A percentile compares a stretch with the other conserved stretches of the same genome.
These are phyloP conservation scores for Paradisaea rubra DNA, from an alignment of 2,113 vertebrate species.

Conservation along the genomic window DNA sequence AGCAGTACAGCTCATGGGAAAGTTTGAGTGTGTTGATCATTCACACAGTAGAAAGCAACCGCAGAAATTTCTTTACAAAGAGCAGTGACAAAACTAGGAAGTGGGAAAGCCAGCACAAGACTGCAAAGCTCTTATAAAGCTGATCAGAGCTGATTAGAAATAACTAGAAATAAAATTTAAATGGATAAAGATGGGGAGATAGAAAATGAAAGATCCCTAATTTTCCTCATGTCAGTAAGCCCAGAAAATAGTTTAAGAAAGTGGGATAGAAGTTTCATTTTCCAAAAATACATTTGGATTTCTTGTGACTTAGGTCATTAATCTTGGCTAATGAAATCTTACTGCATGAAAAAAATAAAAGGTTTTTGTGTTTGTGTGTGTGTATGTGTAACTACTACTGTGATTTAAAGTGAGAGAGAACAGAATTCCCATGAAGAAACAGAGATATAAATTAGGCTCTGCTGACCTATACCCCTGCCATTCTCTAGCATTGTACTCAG, in stretches of 20 bases:
- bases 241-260: not conserved
- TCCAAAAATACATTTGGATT: not conserved
- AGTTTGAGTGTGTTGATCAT: conserved; percentile 16
- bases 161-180: not conserved
- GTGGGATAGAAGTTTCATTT: not conserved
- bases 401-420: not conserved
- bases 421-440: not conserved
- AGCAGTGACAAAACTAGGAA: not conserved
- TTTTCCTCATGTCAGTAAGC: not conserved
- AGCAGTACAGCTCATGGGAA: conserved; percentile 47
- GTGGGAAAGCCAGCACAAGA: not conserved
- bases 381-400: not conserved
- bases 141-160: not conserved
- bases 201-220: not conserved
- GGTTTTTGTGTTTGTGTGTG: not conserved
- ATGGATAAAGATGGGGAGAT: not conserved
- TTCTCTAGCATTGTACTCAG: not conserved
- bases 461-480: not conserved
- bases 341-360: not conserved
- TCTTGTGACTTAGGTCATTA: not conserved
- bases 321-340: not conserved
- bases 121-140: not conserved
- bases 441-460: not conserved
- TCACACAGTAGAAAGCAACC: not conserved
- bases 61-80: not conserved